Base-by-base conservation (phyloP, 2,113 vertebrate species). In the Mandrillus leucophaeus region DNA sequence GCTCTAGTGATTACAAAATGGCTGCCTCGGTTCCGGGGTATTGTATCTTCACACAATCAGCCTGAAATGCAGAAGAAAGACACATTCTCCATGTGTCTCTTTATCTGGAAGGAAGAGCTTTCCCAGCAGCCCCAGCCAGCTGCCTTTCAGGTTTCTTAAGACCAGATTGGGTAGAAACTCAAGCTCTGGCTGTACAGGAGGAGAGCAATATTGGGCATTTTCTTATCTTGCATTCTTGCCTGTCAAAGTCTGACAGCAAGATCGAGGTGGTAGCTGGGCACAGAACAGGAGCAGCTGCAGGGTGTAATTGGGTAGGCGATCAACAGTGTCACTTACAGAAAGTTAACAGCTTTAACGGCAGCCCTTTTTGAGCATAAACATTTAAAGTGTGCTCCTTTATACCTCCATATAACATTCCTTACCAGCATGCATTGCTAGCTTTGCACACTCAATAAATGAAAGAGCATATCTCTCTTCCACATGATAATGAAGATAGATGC, bases 371-470 rank as follows among this genome's bases (percentile, higher is more conserved):
- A 97, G 91, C 5, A 32, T 64, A 85, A 96, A 81, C 75, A 84
- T 93, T 96, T 40, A 50, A 92, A 83, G 50, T 89, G 72, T 48
- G 20, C 35, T 97, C 50, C 27, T 88, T 87, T 93, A 43, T 93
- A 40, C 16, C 89, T 70, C 88, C 20, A 52, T 48, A 40, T 38
- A 88, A 79, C 35, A 78, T 20, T 16, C 48, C 17, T 83, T 89
- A 40, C 79, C 40, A 84, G 40, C 40, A 76, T 18, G 57, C 32
- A 80, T 20, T 81, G 13, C 81, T 94, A 6, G 83, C 11, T 88
- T 79, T 66, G n/a, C 50, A 40, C 52, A 88, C 38, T 72, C 73
- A 61, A 73, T 82, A 93, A 81, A 82, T 57, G 55, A 78, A n/a
- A 85, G 27, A 8, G 2, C 52, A 32, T 8, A 64, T n/a, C 40